Percentiles rank a stretch among this genome's conserved stretches.
Evolutionary conservation across 2,888 invertebrate species (phyloP).

Genomic region (Magallana nippona): DNA sequence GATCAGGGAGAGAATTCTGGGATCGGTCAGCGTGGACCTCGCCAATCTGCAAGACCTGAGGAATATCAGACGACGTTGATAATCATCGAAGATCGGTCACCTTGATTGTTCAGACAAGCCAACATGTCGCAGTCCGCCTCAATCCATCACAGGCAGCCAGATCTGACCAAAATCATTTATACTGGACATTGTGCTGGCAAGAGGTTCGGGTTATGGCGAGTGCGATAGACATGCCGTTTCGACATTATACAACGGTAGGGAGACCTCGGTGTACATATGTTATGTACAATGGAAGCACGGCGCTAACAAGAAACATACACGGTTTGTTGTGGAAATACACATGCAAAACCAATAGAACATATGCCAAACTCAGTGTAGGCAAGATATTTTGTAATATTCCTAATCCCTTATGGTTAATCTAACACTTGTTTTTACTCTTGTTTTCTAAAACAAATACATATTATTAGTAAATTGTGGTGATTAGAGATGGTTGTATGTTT

Average conservation of each 20-base stretch:
- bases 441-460: not conserved
- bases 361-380: slow-evolving; percentile 5
- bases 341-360: slow-evolving; percentile 29
- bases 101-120: slow-evolving; percentile 17
- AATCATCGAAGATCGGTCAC: slow-evolving; percentile 4
- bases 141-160: slow-evolving; percentile 12
- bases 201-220: not conserved
- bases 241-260: slow-evolving; percentile 18
- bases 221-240: slow-evolving; percentile 10
- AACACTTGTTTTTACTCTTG: not conserved
- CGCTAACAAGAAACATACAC: slow-evolving; percentile 40
- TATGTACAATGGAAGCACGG: slow-evolving; percentile 30
- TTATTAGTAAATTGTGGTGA: too few species aligned
- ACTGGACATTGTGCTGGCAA: slow-evolving; percentile 24
- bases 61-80: slow-evolving; percentile 24
- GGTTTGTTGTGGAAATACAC: slow-evolving; percentile 17
- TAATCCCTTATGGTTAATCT: slow-evolving; percentile 16
- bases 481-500: too few species aligned
- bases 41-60: not conserved
- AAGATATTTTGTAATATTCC: slow-evolving; percentile 26
- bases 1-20: not conserved
- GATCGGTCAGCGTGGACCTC: not conserved
- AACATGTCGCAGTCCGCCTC: slow-evolving; percentile 24
- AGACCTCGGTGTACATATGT: slow-evolving; percentile 20
- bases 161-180: slow-evolving; percentile 22